Evolutionary conservation across 2,888 invertebrate genomes (phyloP), one percentile per base, ranked within the genome.

Genomic region (Linyphia triangularis): DNA sequence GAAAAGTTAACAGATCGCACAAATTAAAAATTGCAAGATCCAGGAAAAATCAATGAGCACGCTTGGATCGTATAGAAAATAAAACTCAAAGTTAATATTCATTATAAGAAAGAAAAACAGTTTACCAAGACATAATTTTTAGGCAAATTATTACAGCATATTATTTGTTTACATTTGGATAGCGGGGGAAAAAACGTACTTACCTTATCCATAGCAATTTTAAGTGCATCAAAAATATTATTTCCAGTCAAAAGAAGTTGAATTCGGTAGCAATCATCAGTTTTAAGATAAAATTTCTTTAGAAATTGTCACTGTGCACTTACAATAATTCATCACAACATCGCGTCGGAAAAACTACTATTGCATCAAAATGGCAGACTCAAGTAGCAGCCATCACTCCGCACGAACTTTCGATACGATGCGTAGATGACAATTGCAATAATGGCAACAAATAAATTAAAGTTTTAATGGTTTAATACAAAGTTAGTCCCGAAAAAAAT

Each of bases 281-380:
- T 33, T 33, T 33, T n/a, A n/a, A n/a, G 51, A 43, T 51, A n/a
- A 51, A 51, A 16, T 16, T 13, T 5, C 5, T 51, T 51, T 1
- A 51, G 13, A 5, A 16, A 51, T 1, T 51, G 51, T 16, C 51
- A 51, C 13, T n/a, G 5, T 51, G 51, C 51, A 51, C 0, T n/a
- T 16, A 51, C 5, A 51, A 5, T 51, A n/a, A 13, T 51, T 51
- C 51, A 51, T 16, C 13, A 30, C n/a, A 40, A 5, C 10, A 69
- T 43, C 28, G 51, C 65, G 67, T 43, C 22, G 63, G 24, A 43
- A 67, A 43, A 43, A 40, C 26, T 22, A 19, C 67, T 28, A 40
- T 61, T 30, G 7, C n/a, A 59, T 75, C 86, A 88, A 88, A 73
- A 88, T 88, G 86, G 86, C 81, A 82, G 86, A 73, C 85, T 26